phyloP scores from a whole-genome alignment of 64 coral and sea anemone genomes.

The Porites australiensis region DNA sequence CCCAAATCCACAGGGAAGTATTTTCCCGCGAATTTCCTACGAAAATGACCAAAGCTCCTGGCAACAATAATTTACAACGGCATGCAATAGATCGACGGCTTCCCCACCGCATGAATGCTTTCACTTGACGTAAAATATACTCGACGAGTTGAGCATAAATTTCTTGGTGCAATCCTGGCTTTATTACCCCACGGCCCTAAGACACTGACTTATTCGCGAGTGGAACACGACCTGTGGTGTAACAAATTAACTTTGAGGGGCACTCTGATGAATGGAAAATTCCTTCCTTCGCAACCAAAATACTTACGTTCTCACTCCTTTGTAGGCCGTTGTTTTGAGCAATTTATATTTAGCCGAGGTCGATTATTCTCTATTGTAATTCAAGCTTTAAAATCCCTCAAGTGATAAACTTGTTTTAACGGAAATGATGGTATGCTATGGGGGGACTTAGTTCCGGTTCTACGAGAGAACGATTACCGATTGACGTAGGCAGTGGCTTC shows the following conservation, averaged over 20 bases:
- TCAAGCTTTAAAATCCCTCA: slow-evolving; percentile 88
- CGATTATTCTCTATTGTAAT: slow-evolving; percentile 97
- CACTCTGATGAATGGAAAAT: slow-evolving; percentile 1
- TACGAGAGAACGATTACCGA: slow-evolving; percentile 70
- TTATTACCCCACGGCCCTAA: slow-evolving; percentile 1
- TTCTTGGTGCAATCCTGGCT: slow-evolving; percentile 12
- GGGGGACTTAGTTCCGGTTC: slow-evolving; percentile 87
- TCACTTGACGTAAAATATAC: slow-evolving; percentile 35
- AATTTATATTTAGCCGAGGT: slow-evolving; percentile 81
- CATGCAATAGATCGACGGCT: not conserved
- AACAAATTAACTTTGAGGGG: not conserved
- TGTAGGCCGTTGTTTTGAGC: slow-evolving; percentile 72
- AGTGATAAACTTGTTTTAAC: slow-evolving; percentile 91
- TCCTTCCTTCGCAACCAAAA: slow-evolving; percentile 16
- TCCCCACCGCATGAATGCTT: slow-evolving; percentile 20
- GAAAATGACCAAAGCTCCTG: not conserved
- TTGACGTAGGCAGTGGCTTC: slow-evolving; percentile 49
- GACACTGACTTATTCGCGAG: not conserved
- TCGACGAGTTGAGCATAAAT: slow-evolving; percentile 48
- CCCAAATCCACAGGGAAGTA: slow-evolving; percentile 43
- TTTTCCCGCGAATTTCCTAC: slow-evolving; percentile 92
- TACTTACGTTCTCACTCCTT: slow-evolving; percentile 59
- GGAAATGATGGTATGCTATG: slow-evolving; percentile 94
- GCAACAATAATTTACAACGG: slow-evolving; percentile 19
- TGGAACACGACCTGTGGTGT: not conserved